Evolutionary conservation across 2,113 vertebrate genomes (phyloP).

Genomic region (Eupsittula cactorum): DNA sequence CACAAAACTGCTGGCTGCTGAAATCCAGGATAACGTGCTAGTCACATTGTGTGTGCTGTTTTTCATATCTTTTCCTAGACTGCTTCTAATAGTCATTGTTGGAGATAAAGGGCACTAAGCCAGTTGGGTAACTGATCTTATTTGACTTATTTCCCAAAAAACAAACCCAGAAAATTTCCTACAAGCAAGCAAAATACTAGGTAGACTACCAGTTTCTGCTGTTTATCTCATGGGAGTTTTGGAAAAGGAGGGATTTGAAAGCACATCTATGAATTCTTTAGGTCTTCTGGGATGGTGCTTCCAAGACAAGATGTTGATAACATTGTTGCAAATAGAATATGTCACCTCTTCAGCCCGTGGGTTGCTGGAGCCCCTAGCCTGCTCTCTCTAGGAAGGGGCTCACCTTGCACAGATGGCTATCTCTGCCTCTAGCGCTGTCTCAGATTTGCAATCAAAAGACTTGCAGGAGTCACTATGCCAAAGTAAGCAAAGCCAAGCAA

Average conservation of each 20-base stretch:
- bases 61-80: background rate
- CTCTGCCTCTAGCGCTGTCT: background rate
- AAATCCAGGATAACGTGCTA: background rate
- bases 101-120: background rate
- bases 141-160: background rate
- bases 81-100: background rate
- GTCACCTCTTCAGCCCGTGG: background rate
- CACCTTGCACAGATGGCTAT: rapidly evolving
- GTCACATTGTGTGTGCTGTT: background rate
- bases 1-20: background rate
- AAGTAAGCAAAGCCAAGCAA: background rate
- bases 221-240: background rate
- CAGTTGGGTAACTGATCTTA: background rate
- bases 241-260: background rate
- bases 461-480: background rate
- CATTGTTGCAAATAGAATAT: background rate
- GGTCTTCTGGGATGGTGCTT: background rate
- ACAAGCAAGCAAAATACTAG: background rate
- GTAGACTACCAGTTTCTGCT: background rate
- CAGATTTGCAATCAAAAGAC: background rate
- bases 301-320: background rate
- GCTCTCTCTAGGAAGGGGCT: background rate
- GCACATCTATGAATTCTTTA: background rate
- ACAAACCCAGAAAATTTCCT: background rate
- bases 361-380: background rate